Base-by-base conservation (phyloP, 2,113 vertebrate species). In the Scomber colias region DNA sequence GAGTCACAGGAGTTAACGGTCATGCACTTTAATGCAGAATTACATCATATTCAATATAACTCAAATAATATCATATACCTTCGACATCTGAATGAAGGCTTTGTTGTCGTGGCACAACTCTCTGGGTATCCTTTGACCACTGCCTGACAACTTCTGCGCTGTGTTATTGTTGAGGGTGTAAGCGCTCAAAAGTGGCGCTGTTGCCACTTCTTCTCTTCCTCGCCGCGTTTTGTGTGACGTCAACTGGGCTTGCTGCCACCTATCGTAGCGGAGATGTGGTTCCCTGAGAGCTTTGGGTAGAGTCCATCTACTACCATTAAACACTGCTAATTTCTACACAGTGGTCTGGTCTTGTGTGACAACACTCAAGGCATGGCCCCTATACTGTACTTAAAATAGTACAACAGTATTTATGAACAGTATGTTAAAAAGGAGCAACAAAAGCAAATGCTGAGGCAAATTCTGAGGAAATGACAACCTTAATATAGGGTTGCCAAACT, bases 111-210 rank as follows among this genome's bases (percentile, higher is more conserved):
- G 5, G 12, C 3, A 12, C 11, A 5, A 17, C 0, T 44, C 2
- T 55, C 6, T 76, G 46, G 7, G 1, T 31, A 31, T 70, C 59
- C 21, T 40, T 75, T n/a, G 54, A 77, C 63, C 3, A 74, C 50
- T 68, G 27, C 60, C 12, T 63, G 1, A 17, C 11, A 45, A 66
- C 74, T 61, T 72, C 5, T 44, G 7, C 10, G 2, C 17, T 63
- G 0, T 44, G 0, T 51, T 30, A 4, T 60, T 79, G 55, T 15
- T 3, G 11, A 2, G 27, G 1, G 10, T 14, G 61, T n/a, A 2
- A 59, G n/a, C 15, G 79, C 85, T 93, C 77, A 88, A 93, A 94
- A 88, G 90, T 90, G 78, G 87, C 90, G 89, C 84, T 82, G 82
- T 61, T 27, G 77, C 67, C 67, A 76, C 82, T 60, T 71, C 71